phyloP scores from a whole-genome alignment of 2,113 vertebrate genomes.

The Phoenicopterus ruber region DNA sequence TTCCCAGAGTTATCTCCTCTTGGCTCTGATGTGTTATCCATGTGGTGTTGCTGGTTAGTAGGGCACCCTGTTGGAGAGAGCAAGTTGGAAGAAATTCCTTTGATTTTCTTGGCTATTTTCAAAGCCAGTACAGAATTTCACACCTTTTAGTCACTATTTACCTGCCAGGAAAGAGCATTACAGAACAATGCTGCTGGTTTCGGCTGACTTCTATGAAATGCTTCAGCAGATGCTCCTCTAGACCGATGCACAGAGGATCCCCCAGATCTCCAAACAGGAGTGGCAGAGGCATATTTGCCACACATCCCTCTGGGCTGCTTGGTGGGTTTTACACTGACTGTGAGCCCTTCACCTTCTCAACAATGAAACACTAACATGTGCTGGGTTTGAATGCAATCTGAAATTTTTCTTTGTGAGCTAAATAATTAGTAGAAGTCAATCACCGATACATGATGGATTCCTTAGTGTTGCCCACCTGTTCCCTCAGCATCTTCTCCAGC shows the following conservation, averaged over 20 bases:
- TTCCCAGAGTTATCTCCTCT: background rate
- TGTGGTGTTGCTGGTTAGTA: background rate
- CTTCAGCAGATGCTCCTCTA: background rate
- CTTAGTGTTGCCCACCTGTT: background rate
- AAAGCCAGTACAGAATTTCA: background rate
- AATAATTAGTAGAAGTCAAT: background rate
- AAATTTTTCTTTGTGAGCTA: background rate
- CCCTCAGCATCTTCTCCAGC: background rate
- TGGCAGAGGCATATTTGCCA: background rate
- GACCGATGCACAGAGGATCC: background rate
- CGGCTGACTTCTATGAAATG: background rate
- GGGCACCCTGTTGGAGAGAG: background rate
- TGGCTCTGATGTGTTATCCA: background rate
- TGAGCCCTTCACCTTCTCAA: background rate
- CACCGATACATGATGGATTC: fast-evolving
- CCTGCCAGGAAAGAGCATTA: background rate
- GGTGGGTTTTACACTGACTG: background rate
- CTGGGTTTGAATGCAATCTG: background rate
- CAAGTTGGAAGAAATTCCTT: background rate
- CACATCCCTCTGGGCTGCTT: background rate
- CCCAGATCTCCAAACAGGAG: background rate
- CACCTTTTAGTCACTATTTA: background rate
- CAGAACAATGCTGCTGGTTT: background rate
- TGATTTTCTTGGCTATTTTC: background rate
- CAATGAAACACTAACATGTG: background rate